phyloP scores from a whole-genome alignment of 2,797 vertebrate genomes.

The Mus caroli region DNA sequence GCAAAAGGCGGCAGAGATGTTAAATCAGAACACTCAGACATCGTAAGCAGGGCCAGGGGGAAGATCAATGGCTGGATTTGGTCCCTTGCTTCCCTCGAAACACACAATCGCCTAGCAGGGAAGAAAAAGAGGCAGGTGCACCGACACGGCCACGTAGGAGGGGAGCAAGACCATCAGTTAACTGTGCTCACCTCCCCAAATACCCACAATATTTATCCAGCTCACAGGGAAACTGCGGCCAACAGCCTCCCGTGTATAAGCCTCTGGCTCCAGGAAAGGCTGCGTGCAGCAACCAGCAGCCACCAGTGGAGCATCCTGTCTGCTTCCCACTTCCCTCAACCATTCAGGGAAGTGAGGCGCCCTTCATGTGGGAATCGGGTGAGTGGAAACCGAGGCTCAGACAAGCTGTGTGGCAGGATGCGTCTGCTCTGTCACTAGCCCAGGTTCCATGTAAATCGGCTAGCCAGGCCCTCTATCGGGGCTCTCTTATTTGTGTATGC shows the following conservation, averaged over 20 bases:
- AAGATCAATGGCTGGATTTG: background rate
- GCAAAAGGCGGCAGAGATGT: background rate
- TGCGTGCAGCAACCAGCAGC: rapidly evolving
- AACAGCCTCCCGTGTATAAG: background rate
- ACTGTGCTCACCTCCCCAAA: background rate
- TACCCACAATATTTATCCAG: background rate
- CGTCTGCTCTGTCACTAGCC: background rate
- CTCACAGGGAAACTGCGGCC: background rate
- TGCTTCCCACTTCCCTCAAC: rapidly evolving
- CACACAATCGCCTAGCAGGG: background rate
- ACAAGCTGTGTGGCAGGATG: background rate
- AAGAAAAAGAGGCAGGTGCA: background rate
- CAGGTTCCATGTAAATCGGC: background rate
- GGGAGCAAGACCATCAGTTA: background rate
- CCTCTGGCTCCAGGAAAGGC: background rate
- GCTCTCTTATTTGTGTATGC: background rate
- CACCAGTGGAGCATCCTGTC: rapidly evolving
- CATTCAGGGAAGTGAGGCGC: rapidly evolving
- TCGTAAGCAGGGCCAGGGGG: background rate
- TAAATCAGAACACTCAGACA: background rate
- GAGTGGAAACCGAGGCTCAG: background rate
- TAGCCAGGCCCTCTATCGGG: background rate
- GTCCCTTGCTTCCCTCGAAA: constrained; percentile 26
- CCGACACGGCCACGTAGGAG: too few relatives aligned
- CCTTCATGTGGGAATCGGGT: background rate